Evolutionary conservation across 2,888 invertebrate species (phyloP).

Genomic region (Dermolepida albohirtum): DNA sequence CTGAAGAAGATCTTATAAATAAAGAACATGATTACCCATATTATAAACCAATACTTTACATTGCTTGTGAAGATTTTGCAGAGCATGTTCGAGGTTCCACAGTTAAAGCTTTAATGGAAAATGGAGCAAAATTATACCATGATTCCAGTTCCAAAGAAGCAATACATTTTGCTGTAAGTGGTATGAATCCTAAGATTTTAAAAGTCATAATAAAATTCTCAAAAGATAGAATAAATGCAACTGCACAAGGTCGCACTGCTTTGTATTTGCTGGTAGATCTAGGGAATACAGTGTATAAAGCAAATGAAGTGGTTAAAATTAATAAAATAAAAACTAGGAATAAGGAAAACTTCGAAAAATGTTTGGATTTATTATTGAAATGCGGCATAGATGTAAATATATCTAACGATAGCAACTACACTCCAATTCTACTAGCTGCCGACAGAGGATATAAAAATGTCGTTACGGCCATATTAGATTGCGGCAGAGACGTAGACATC

Average conservation of each 20-base stretch:
- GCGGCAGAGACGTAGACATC: conserved; percentile 68
- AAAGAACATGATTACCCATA: conserved; percentile 68
- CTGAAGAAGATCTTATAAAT: neutral
- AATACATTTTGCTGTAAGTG: conserved; percentile 74
- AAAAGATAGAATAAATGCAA: conserved; percentile 50
- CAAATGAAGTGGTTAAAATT: conserved; percentile 47
- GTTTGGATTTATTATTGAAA: conserved; percentile 69
- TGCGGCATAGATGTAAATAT: conserved; percentile 70
- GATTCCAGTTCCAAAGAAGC: conserved; percentile 70
- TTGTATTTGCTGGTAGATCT: conserved; percentile 57
- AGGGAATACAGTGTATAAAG: conserved; percentile 55
- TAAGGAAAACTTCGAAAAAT: conserved; percentile 64
- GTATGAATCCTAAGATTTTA: conserved; percentile 65
- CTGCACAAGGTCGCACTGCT: conserved; percentile 58
- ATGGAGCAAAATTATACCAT: conserved; percentile 71
- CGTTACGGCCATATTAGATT: conserved; percentile 68
- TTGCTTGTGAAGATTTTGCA: conserved; percentile 71
- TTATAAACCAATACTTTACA: conserved; percentile 65
- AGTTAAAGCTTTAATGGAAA: conserved; percentile 69
- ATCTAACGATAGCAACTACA: conserved; percentile 60
- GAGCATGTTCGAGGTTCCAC: conserved; percentile 69
- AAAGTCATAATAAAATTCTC: conserved; percentile 65
- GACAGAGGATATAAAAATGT: conserved; percentile 69
- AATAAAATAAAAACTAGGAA: too few relatives aligned
- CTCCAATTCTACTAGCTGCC: conserved; percentile 70